Base-by-base conservation (phyloP, 2,113 vertebrate genomes). In the Speoplatyrhinus poulsoni region DNA sequence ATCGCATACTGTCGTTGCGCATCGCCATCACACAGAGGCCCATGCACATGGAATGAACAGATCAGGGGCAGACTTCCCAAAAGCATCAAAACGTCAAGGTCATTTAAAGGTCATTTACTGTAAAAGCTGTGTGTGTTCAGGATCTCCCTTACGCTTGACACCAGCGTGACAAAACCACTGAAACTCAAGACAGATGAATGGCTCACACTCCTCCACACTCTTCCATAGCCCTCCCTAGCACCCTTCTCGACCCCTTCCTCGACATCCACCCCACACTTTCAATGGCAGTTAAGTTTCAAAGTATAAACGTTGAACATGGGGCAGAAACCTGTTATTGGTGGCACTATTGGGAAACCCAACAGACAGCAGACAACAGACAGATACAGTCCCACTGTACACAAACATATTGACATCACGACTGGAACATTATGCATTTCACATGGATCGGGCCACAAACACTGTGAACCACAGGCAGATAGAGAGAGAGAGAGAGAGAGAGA, bases 371-470 rank as follows among this genome's bases (percentile, higher is more conserved):
- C 49, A 50, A 50, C 12, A 54, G 52, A n/a, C 52, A 54, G 52
- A n/a, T 3, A 11, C 13, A 15, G 49, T 15, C 52, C n/a, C n/a
- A n/a, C 56, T 68, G 36, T 75, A 72, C 61, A 72, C 57, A 46
- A 68, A 63, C 56, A 66, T 48, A 77, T 60, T 11, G 19, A 48
- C 61, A 66, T 66, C 54, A 69, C 57, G 19, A 69, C 72, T 57
- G 49, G 64, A 65, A 72, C 65, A 75, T 52, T 60, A 76, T 52
- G 10, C 71, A 12, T 69, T 60, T 77, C 52, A 15, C 52, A 54
- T 6, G 49, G 13, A 50, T 50, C 12, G 49, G 54, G 54, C 54
- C 54, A 56, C 17, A n/a, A 41, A 41, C 36, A 41, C 36, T 56
- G n/a, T 5, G 16, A n/a, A 16, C 4, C 26, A 26, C 26, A 26